Base-by-base conservation (phyloP, 2,113 vertebrate genomes). In the Hippocampus guttulatus region DNA sequence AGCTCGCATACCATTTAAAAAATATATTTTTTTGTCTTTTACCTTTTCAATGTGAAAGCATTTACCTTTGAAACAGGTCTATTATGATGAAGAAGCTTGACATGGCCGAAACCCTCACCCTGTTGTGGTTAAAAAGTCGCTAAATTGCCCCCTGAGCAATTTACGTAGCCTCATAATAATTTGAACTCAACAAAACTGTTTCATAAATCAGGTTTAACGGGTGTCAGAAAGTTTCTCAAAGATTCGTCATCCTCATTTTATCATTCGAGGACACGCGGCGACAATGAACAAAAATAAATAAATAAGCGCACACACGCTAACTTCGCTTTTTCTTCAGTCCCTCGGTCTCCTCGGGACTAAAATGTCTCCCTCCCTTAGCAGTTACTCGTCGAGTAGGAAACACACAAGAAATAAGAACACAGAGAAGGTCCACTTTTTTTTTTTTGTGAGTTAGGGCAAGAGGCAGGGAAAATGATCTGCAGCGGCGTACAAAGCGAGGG, bases 381-480 rank as follows among this genome's bases (percentile, higher is more conserved):
- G 41, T 12, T 9, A 43, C 41, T 10, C 11, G 10, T 12, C 43
- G 11, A 45, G 43, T 45, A 45, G 43, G 10, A 45, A 45, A 45
- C 14, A 45, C 10, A 45, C 10, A 45, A 45, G 10, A 38, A 38
- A 38, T 38, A 38, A 33, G 30, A 33, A 38, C 33, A 7, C 5
- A 38, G 33, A 38, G 33, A 75, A 85, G 82, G 88, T 86, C 93
- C n/a, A 2, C 20, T 43, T 45, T 38, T 40, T 40, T 62, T 38
- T 62, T 40, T 60, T 49, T 57, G 21, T 11, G 20, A 92, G 90
- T 91, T 10, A 92, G 90, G 90, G 92, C 91, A 88, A 80, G 70
- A 77, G 84, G 88, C 87, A 85, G 88, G 88, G 89, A 92, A 92
- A 90, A 93, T 89, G 91, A 92, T 93, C 90, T 88, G 57, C 81